Evolutionary conservation across 2,113 vertebrate species (phyloP).

Genomic region (Rhinopomastus cyanomelas): DNA sequence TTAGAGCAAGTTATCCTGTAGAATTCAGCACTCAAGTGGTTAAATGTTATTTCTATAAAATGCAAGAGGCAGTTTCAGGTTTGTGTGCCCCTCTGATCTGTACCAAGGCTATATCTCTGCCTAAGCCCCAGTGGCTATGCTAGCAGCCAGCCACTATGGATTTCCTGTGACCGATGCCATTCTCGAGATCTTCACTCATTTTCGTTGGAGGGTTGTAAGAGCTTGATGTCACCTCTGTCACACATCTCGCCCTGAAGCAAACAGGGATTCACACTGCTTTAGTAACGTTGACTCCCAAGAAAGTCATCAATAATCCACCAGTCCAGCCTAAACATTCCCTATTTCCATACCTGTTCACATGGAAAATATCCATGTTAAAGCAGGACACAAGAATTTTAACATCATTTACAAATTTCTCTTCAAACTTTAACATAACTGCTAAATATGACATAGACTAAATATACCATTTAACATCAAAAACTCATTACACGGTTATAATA

Average conservation of each 20-base stretch:
- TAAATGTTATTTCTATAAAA: conserved; percentile 76
- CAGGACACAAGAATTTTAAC: conserved; percentile 77
- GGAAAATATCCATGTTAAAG: conserved; percentile 84
- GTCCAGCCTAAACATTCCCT: conserved; percentile 89
- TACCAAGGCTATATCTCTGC: conserved; percentile 94
- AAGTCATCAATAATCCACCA: conserved; percentile 88
- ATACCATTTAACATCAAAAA: conserved; percentile 75
- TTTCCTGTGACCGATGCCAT: conserved; percentile 97
- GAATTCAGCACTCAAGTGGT: conserved; percentile 79
- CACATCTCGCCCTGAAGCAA: conserved; percentile 99
- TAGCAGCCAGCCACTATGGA: conserved; percentile 93
- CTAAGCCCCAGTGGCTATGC: conserved; percentile 93
- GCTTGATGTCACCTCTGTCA: conserved; percentile 99
- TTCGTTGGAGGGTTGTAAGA: conserved; percentile 97
- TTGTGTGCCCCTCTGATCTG: conserved; percentile 79
- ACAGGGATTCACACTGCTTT: conserved; percentile 99
- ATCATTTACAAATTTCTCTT: conserved; percentile 73
- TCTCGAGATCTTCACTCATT: conserved; percentile 99
- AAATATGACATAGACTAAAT: conserved; percentile 72
- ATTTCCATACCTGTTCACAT: conserved; percentile 85
- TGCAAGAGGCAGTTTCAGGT: conserved; percentile 66
- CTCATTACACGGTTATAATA: conserved; percentile 72
- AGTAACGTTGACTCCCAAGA: conserved; percentile 98
- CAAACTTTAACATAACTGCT: conserved; percentile 65
- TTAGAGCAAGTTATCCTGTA: conserved; percentile 76